These are phyloP conservation scores for Conchocele bisecta DNA, from an alignment of 2,888 invertebrate species.

Conservation along the genomic window DNA sequence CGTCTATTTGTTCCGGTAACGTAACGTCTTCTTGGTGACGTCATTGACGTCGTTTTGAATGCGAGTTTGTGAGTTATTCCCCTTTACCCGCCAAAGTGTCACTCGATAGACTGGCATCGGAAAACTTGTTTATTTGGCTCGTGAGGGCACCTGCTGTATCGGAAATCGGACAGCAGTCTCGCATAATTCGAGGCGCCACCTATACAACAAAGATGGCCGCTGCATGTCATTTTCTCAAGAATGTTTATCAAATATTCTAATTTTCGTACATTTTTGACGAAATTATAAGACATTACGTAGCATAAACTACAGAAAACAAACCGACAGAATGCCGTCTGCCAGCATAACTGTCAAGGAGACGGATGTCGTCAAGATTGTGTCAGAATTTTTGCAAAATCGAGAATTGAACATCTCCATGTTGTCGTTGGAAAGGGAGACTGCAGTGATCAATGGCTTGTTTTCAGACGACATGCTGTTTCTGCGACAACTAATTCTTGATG, in stretches of 20 bases:
- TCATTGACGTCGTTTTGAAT: conserved; percentile 1
- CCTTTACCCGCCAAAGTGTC: conserved; percentile 57
- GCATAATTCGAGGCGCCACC: too few relatives aligned
- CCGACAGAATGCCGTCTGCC: conserved; percentile 75
- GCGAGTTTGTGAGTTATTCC: conserved; percentile 2
- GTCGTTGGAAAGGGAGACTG: conserved; percentile 96
- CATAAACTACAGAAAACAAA: not conserved
- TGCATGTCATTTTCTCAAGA: too few relatives aligned
- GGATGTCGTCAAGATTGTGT: conserved; percentile 85
- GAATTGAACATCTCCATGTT: conserved; percentile 94
- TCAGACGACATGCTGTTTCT: conserved; percentile 97
- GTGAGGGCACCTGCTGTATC: not conserved
- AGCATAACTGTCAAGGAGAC: conserved; percentile 79
- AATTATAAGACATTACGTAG: too few relatives aligned
- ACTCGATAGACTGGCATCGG: conserved; percentile 35
- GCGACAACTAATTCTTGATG: conserved; percentile 96
- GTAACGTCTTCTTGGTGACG: conserved; percentile 20
- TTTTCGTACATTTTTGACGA: too few relatives aligned
- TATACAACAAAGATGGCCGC: too few relatives aligned
- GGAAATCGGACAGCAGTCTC: too few relatives aligned
- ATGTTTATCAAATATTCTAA: too few relatives aligned
- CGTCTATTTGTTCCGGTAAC: too few relatives aligned
- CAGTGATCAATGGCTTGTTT: conserved; percentile 87
- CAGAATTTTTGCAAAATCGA: conserved; percentile 87
- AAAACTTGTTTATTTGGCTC: not conserved